Evolutionary conservation across 1,140 invertebrate species (phyloP), one percentile per base, ranked within the genome.

Genomic region (Diprion similis): DNA sequence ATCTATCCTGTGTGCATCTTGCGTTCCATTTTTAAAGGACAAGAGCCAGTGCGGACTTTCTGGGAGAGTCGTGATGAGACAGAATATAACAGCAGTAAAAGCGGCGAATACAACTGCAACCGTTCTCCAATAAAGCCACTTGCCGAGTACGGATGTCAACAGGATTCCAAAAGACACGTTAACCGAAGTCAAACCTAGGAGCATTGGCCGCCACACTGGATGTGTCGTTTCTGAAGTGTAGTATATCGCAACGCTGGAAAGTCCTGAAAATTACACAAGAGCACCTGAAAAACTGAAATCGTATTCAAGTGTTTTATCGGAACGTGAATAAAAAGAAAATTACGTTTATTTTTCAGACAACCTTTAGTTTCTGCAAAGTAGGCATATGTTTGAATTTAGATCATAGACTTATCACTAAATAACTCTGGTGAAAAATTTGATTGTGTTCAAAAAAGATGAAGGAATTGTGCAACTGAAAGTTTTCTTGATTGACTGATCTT

Each of bases 1-100:
- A 59, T 71, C 74, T 70, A 78, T 73, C 66, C 83, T 78, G 73
- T 87, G 80, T 73, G 83, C 83, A 72, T 80, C 78, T 8, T 72
- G 73, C 45, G 79, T 79, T 70, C 78, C 78, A 15, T 85, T 83
- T 51, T 72, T 78, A 77, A 90, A 90, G 70, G 79, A 85, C 1
- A 86, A 73, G 8, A 90, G 81, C 91, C 91, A 92, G 73, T 90
- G 85, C 0, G 91, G 91, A 71, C 89, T 90, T 80, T 92, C 91
- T 11, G 91, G 91, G 18, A 90, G 75, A n/a, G 87, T 82, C 18
- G 84, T 82, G 7, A 90, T 74, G 0, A 79, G 37, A 45, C 85
- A 59, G 10, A 89, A 85, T 8, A 85, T 83, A 0, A 79, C 68
- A 17, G 83, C 71, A 24, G 84, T 76, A 7, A 90, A 71, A 4